Evolutionary conservation across 2,888 invertebrate genomes (phyloP), one percentile per base, ranked within the genome.

Genomic region (Ceraclea dissimilis): DNA sequence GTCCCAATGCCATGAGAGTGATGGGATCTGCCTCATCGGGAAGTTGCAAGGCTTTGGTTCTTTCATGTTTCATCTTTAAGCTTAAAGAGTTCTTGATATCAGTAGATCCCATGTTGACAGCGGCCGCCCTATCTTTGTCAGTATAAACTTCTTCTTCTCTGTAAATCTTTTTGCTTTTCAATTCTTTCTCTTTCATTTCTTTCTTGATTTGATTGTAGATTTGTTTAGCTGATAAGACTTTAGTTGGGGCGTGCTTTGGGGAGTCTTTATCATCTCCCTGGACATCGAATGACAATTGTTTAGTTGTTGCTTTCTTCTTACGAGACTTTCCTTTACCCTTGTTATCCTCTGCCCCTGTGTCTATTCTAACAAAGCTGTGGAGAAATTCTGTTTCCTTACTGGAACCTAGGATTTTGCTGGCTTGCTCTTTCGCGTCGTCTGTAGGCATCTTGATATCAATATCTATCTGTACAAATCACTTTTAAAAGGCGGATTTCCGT

Each of bases 41-140:
- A 59, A 90, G 79, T 63, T 86, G 84, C 49, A 90, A 69, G 0
- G 82, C 81, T 64, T 79, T 83, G 64, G 84, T 85, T 21, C 87
- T 80, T 67, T 91, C 91, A 60, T 88, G 84, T 63, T 86, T 84
- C 64, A 88, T 81, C 67, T 92, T 93, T 64, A 89, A 76, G 67
- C 83, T 88, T 61, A 92, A 71, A 33, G 89, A 90, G 63, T 88
- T 86, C 67, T 93, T 93, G 60, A 93, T 93, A 67, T 93, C 93
- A 60, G 83, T 85, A n/a, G 84, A 86, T 0, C 90, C 90, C 80
- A 89, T 81, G 66, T 90, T 88, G 16, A 92, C 92, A 0, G 93
- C 92, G 0, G 93, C 93, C 0, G 93, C 93, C 5, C 93, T 78
- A 68, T 93, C 93, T 67, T 93, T 93, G 68, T 93, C 93, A 18